These are phyloP conservation scores for Phycodurus eques DNA, from an alignment of 2,113 vertebrate genomes.

Conservation along the genomic window DNA sequence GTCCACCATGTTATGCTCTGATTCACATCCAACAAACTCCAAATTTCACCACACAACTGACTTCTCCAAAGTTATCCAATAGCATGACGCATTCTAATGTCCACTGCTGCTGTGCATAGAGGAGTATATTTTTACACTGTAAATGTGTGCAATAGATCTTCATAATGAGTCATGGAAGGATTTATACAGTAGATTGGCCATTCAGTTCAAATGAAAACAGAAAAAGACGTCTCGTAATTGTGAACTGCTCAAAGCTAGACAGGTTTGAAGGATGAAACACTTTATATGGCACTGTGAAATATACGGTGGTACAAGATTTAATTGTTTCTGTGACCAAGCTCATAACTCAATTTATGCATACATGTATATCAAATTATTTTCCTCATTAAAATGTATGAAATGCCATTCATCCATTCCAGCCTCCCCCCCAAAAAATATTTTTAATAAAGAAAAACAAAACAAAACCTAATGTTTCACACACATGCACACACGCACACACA, in stretches of 20 bases:
- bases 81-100: neutral
- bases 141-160: neutral
- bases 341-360: neutral
- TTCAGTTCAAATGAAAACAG: neutral
- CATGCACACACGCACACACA: too few species aligned
- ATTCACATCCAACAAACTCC: constrained; percentile 3
- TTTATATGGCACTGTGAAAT: neutral
- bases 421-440: too few species aligned
- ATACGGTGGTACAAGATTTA: neutral
- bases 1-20: constrained; percentile 3
- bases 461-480: too few species aligned
- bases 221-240: neutral
- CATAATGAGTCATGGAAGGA: neutral
- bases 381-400: neutral
- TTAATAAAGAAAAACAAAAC: too few species aligned
- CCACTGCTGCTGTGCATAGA: constrained; percentile 4
- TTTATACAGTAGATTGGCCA: neutral
- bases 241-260: neutral
- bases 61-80: constrained; percentile 16
- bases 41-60: constrained; percentile 16
- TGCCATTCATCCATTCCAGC: neutral
- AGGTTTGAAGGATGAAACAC: neutral
- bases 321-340: neutral
- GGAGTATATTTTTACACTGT: neutral
- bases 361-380: neutral